Conservation (phyloP, 2,888 invertebrate genomes). For the Glyphotaelius pellucidus region DNA sequence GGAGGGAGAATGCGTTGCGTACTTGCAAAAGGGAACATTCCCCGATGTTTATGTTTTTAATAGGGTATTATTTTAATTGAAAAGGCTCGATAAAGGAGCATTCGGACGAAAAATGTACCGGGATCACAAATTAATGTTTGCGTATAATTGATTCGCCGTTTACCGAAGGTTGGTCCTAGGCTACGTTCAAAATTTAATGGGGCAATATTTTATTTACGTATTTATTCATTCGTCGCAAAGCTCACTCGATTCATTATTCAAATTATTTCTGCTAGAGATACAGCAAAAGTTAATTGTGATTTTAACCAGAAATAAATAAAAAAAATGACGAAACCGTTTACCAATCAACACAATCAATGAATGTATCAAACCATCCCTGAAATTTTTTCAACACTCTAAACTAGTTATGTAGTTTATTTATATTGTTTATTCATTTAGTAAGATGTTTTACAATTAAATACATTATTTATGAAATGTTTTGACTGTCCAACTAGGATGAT, state of each 20-base stretch:
- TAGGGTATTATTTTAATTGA: constrained; percentile 59
- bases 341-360: not conserved
- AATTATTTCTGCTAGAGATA: constrained; percentile 31
- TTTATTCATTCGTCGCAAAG: constrained; percentile 23
- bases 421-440: no score
- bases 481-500: no score
- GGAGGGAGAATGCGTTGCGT: constrained; percentile 43
- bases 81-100: constrained; percentile 55
- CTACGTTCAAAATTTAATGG: constrained; percentile 15
- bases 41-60: constrained; percentile 58
- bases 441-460: no score
- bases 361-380: not conserved
- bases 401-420: no score
- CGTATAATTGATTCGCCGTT: constrained; percentile 53
- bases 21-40: constrained; percentile 49
- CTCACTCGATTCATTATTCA: constrained; percentile 23
- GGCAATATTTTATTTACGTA: constrained; percentile 4
- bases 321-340: not conserved
- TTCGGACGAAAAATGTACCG: constrained; percentile 49
- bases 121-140: constrained; percentile 56
- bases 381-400: not conserved
- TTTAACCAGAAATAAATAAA: not conserved
- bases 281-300: constrained; percentile 5
- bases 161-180: constrained; percentile 23
- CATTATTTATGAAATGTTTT: no score